Conservation (phyloP, 2,797 vertebrate genomes). For the Chelonia mydas region DNA sequence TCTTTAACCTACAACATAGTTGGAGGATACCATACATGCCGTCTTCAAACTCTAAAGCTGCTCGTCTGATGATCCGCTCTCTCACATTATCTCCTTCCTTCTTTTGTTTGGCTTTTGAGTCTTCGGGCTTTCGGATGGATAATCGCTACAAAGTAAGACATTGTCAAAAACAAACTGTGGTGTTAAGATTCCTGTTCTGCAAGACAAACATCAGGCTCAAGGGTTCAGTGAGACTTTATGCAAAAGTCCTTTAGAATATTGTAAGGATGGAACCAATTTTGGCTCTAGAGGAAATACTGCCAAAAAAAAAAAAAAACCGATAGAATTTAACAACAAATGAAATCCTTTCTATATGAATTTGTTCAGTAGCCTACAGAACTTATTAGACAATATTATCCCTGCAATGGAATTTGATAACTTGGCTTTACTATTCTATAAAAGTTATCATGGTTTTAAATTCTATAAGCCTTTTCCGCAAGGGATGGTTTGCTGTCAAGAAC, state of each 20-base stretch:
- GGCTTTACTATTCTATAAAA: background rate
- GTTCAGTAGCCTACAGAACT: background rate
- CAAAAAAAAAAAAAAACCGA: background rate
- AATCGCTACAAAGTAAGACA: conserved; percentile 85
- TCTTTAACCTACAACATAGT: background rate
- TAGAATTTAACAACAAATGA: background rate
- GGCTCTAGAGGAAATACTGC: background rate
- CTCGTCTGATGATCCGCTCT: conserved; percentile 94
- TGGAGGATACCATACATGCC: conserved; percentile 99
- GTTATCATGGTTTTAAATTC: background rate
- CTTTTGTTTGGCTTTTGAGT: conserved; percentile 85
- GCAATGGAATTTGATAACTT: background rate
- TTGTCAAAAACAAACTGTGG: background rate
- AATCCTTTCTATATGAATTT: background rate
- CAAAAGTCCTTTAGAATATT: background rate
- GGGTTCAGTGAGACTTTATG: background rate
- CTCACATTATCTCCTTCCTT: conserved; percentile 90
- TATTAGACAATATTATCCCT: background rate
- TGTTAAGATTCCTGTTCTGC: background rate
- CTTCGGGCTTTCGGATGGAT: conserved; percentile 86
- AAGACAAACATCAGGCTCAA: background rate
- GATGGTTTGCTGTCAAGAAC: background rate
- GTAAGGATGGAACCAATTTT: background rate
- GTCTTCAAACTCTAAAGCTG: conserved; percentile 96
- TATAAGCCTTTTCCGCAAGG: background rate